Percentiles rank a stretch among this genome's conserved stretches.
Conservation (phyloP, 2,797 vertebrate genomes). For the Echiichthys vipera region DNA sequence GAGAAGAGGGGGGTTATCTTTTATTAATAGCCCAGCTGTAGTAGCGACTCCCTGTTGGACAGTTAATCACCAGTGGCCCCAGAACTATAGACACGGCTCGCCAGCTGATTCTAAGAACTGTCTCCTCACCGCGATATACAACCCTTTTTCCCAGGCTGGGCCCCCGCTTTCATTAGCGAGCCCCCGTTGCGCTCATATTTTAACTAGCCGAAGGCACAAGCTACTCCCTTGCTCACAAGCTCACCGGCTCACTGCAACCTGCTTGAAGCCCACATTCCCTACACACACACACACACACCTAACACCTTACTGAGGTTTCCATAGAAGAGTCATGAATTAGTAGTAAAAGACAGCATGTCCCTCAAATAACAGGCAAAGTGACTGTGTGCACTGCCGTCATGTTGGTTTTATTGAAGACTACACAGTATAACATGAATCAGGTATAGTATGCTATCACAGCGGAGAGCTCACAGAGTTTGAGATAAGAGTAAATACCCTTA, state of each 20-base stretch:
- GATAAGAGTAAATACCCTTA: conserved; percentile 39
- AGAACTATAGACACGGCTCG: conserved; percentile 81
- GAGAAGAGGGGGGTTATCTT: conserved; percentile 72
- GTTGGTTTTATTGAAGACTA: conserved; percentile 49
- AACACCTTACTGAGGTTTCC: conserved; percentile 56
- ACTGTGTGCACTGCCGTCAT: conserved; percentile 31
- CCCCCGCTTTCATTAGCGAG: conserved; percentile 80
- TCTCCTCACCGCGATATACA: conserved; percentile 82
- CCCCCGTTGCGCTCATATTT: conserved; percentile 78
- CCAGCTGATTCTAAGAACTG: conserved; percentile 86
- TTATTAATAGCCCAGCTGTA: conserved; percentile 88
- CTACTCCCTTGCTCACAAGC: conserved; percentile 68
- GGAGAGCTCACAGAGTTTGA: conserved; percentile 24
- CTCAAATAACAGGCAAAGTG: conserved; percentile 57
- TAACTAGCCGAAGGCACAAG: conserved; percentile 78
- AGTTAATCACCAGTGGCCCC: conserved; percentile 85
- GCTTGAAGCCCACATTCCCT: conserved; percentile 60
- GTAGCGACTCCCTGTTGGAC: conserved; percentile 81
- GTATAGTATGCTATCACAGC: conserved; percentile 18
- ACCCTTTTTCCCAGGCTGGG: conserved; percentile 67
- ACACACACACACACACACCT: conserved; percentile 36
- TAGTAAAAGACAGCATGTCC: conserved; percentile 54
- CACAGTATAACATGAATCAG: conserved; percentile 26
- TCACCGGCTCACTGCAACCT: conserved; percentile 64
- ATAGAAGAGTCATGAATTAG: conserved; percentile 58